Percentiles rank a stretch among this genome's conserved stretches.
Conservation (phyloP, 2,113 vertebrate genomes). For the Albula goreensis region DNA sequence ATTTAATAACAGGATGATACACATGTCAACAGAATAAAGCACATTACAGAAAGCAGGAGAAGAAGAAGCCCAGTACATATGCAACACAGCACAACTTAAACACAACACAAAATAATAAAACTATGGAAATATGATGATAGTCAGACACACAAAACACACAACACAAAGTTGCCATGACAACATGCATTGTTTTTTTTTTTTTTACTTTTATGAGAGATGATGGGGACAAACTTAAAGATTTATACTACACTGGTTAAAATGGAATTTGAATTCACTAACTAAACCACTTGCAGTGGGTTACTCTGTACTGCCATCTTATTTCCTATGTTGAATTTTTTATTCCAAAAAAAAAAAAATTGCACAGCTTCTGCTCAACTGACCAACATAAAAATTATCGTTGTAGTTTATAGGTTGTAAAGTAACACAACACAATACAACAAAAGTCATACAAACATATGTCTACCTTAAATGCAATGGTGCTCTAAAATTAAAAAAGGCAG, state of each 20-base stretch:
- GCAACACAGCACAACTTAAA: slow-evolving; percentile 17
- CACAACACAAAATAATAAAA: slow-evolving; percentile 31
- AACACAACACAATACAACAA: neutral
- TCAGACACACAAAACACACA: slow-evolving; percentile 22
- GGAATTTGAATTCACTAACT: neutral
- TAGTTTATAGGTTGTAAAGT: neutral
- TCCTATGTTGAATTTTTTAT: neutral
- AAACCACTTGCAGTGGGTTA: neutral
- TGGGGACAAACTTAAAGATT: neutral
- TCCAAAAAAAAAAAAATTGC: neutral
- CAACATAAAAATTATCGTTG: neutral
- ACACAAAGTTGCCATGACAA: neutral
- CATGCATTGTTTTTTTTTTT: neutral
- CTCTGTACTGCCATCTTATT: neutral
- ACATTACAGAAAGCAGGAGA: slow-evolving; percentile 2
- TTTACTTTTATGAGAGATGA: neutral
- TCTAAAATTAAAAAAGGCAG: neutral
- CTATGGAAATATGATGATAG: slow-evolving; percentile 12
- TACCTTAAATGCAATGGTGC: neutral
- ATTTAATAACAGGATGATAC: slow-evolving; percentile 37
- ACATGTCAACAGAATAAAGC: slow-evolving; percentile 17
- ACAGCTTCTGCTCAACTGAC: neutral
- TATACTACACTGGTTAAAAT: neutral
- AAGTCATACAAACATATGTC: neutral
- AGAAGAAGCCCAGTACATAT: neutral